Evolutionary conservation across 2,888 invertebrate genomes (phyloP).

Genomic region (Ischnus inquisitorius): DNA sequence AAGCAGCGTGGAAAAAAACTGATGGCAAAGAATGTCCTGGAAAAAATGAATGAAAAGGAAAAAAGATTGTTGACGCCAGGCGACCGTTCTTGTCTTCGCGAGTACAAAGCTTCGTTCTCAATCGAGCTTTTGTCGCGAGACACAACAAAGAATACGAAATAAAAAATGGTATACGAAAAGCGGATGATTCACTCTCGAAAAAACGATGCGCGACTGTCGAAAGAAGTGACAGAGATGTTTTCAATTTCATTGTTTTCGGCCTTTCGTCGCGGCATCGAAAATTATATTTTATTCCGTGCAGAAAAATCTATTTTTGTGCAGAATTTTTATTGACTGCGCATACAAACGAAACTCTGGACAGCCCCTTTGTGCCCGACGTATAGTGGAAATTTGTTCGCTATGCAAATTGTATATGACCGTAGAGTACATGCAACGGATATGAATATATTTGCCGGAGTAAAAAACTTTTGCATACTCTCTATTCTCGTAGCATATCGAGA

Average conservation of each 20-base stretch:
- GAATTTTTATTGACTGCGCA: neutral
- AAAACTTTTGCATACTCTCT: slow-evolving; percentile 6
- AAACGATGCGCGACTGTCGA: slow-evolving; percentile 10
- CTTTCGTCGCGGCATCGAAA: slow-evolving; percentile 3
- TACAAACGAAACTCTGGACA: neutral
- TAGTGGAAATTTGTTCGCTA: neutral
- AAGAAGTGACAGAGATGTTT: neutral
- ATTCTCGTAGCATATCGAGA: slow-evolving; percentile 38
- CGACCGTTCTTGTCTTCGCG: neutral
- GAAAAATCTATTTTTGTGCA: neutral
- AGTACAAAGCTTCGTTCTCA: slow-evolving; percentile 7
- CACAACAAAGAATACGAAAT: neutral
- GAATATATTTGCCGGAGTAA: slow-evolving; percentile 2
- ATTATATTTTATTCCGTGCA: slow-evolving; percentile 22
- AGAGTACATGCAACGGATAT: neutral
- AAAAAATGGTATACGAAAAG: neutral
- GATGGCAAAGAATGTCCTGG: no score
- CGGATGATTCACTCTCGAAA: neutral
- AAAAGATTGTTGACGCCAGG: neutral
- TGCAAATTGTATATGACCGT: neutral
- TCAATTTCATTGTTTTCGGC: slow-evolving; percentile 16
- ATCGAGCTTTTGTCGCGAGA: slow-evolving; percentile 6
- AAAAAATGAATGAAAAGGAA: neutral
- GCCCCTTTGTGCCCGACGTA: neutral
- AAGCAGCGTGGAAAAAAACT: no score